These are phyloP conservation scores for Beris chalybata DNA, from an alignment of 2,888 invertebrate species.

Conservation along the genomic window DNA sequence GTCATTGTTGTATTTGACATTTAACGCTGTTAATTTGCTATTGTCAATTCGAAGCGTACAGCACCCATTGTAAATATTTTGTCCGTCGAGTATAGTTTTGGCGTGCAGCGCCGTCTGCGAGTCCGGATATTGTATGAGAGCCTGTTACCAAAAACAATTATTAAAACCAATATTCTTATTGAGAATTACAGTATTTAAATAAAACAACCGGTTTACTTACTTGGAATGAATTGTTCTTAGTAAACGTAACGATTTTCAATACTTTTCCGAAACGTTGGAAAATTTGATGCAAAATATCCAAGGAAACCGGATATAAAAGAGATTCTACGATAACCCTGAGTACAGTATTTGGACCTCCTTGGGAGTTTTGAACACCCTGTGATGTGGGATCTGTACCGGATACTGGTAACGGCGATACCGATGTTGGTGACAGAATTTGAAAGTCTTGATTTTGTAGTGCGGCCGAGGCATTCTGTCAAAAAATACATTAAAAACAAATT, in stretches of 20 bases:
- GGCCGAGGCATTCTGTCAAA: conserved; percentile 78
- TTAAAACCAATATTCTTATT: conserved; percentile 24
- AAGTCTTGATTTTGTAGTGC: conserved; percentile 84
- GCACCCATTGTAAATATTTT: conserved; percentile 99
- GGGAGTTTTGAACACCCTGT: conserved; percentile 60
- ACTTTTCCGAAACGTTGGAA: conserved; percentile 99
- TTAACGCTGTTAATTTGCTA: conserved; percentile 96
- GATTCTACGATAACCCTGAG: conserved; percentile 98
- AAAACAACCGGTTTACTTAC: conserved; percentile 43
- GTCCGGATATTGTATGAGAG: conserved; percentile 98
- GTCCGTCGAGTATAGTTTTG: conserved; percentile 94
- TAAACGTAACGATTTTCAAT: conserved; percentile 99
- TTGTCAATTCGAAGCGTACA: conserved; percentile 99
- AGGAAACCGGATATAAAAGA: conserved; percentile 96
- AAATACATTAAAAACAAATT: background rate
- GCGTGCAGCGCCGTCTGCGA: conserved; percentile 96
- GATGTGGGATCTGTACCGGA: conserved; percentile 57
- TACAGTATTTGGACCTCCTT: conserved; percentile 92
- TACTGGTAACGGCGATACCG: conserved; percentile 66
- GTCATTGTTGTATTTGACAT: conserved; percentile 99
- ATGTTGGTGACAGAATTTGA: conserved; percentile 62
- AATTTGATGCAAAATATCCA: conserved; percentile 96
- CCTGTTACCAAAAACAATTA: conserved; percentile 80
- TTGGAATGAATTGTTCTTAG: conserved; percentile 89
- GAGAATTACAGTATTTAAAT: conserved; percentile 14